Evolutionary conservation across 2,888 invertebrate genomes (phyloP), one percentile per base, ranked within the genome.

Genomic region (Odontothrips loti): DNA sequence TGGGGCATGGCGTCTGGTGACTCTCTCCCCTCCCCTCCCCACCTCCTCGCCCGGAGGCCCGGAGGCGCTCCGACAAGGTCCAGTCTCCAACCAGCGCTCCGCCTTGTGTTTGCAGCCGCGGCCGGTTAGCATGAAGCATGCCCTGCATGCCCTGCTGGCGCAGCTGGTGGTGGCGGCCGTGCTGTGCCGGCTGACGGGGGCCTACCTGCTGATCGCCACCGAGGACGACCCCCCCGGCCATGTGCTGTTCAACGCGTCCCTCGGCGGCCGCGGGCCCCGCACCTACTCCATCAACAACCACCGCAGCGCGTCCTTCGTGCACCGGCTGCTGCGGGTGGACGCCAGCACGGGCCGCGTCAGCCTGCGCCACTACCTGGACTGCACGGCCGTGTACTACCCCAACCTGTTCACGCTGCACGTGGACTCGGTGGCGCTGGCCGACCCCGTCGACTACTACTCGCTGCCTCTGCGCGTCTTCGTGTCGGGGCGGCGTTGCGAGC

Each of bases 401-500:
- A 93, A 93, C 85, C 90, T 96, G 81, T 95, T 96, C 87, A 95
- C 95, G 8, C 91, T 95, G 86, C 94, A 95, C 87, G 93, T 96
- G 82, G 96, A 96, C 86, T 96, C 96, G 58, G 94, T 93, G 80
- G 94, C 95, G 83, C 94, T 93, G 80, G 84, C 68, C 68, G 68
- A 84, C 29, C 85, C 86, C 8, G 83, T 87, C 29, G 87, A 87
- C 82, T 87, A 86, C 82, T 85, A 85, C 75, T 86, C 87, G 1
- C 82, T 86, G 17, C 86, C 87, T 4, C 80, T 87, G 75, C 83
- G 86, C 80, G 83, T 87, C 47, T 84, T 86, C 79, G 84, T 87
- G 12, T 84, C 84, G 80, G 85, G 84, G 11, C 68, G 68, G 68
- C 68, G 68, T 27, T 75, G 68, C 68, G 68, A 75, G 68, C 68